phyloP scores from a whole-genome alignment of 2,797 vertebrate genomes.

The Leucoraja ocellata region DNA sequence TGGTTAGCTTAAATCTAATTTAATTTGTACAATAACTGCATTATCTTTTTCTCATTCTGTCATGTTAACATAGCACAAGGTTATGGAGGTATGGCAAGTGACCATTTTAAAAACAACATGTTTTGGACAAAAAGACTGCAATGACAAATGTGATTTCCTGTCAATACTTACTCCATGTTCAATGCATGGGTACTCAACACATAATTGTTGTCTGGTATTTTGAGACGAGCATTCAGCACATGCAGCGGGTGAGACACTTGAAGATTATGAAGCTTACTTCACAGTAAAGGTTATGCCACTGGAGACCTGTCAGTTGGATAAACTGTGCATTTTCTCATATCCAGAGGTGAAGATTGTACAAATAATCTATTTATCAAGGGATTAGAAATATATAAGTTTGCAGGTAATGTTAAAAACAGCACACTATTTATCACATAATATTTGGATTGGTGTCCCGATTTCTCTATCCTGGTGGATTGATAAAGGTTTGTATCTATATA shows the following conservation, averaged over 20 bases:
- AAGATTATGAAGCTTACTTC: neutral
- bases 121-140: neutral
- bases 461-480: neutral
- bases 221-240: neutral
- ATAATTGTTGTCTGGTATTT: neutral
- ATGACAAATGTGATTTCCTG: neutral
- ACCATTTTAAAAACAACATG: neutral
- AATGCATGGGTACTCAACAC: neutral
- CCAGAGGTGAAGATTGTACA: neutral
- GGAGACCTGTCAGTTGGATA: neutral
- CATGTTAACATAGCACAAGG: neutral
- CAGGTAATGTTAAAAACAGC: neutral
- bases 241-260: neutral
- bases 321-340: too few species aligned
- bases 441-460: neutral
- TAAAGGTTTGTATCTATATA: neutral
- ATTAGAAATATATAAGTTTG: neutral
- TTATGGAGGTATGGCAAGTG: neutral
- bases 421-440: neutral
- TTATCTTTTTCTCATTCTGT: neutral
- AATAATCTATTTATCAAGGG: neutral
- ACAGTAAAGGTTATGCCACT: neutral
- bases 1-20: conserved; percentile 28
- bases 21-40: neutral
- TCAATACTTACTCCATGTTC: neutral